Conservation (phyloP, 2,113 vertebrate genomes). For the Burhinus bistriatus region DNA sequence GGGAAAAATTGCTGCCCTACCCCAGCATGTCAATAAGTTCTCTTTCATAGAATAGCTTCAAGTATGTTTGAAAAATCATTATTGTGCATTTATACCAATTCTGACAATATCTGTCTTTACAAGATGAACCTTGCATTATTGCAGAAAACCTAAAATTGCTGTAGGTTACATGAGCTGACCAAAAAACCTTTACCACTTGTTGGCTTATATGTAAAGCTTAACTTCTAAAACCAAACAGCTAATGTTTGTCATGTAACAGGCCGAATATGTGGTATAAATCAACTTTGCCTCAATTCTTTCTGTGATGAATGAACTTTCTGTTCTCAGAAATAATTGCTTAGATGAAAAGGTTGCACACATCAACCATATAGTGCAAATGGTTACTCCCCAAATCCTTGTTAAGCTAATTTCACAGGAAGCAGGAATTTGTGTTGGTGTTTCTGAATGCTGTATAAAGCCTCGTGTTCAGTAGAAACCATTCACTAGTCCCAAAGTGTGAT, state of each 20-base stretch:
- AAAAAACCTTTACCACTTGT: background rate
- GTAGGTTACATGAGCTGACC: background rate
- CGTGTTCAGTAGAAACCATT: background rate
- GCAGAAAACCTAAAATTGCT: background rate
- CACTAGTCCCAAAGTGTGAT: background rate
- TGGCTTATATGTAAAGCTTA: background rate
- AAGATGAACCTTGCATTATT: background rate
- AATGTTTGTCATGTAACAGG: background rate
- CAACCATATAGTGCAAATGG: background rate
- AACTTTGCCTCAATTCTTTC: conserved; percentile 9
- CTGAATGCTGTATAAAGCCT: background rate
- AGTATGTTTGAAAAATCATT: background rate
- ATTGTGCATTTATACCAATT: background rate
- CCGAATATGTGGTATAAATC: conserved; percentile 16
- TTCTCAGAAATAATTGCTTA: conserved; percentile 63
- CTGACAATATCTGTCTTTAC: background rate
- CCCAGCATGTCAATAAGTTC: background rate
- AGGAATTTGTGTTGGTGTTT: conserved; percentile 57
- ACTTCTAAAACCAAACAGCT: conserved; percentile 17
- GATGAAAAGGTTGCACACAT: conserved; percentile 39
- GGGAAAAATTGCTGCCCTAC: background rate
- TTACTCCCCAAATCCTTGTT: conserved; percentile 38
- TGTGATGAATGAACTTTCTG: conserved; percentile 63
- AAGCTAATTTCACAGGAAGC: conserved; percentile 42
- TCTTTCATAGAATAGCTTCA: background rate